These are phyloP conservation scores for Drosophila flavopinicola DNA, from an alignment of 2,888 invertebrate species.

Conservation along the genomic window DNA sequence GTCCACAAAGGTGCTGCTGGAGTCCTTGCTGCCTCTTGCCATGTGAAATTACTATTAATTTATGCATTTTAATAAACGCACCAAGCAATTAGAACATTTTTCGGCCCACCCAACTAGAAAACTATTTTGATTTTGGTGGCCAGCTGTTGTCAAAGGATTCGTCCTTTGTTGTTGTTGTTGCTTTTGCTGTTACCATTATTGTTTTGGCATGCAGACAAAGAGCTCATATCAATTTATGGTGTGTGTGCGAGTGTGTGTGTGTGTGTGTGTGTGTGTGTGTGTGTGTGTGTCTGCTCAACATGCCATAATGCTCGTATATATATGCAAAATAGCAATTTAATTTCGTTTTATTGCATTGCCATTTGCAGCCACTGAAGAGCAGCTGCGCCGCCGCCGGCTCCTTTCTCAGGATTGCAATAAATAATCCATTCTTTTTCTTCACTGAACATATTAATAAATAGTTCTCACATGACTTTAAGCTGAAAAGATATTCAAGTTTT, in stretches of 20 bases:
- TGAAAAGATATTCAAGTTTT: background rate
- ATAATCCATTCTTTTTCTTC: slow-evolving; percentile 51
- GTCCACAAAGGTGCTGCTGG: slow-evolving; percentile 44
- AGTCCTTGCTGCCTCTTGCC: slow-evolving; percentile 5
- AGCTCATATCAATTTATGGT: slow-evolving; percentile 59
- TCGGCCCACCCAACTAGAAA: slow-evolving; percentile 37
- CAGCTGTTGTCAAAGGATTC: slow-evolving; percentile 76
- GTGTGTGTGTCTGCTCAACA: slow-evolving; percentile 33
- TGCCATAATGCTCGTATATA: slow-evolving; percentile 51
- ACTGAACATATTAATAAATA: slow-evolving; percentile 53
- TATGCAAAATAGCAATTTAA: slow-evolving; percentile 78
- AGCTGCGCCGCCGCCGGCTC: slow-evolving; percentile 59
- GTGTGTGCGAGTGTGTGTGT: slow-evolving; percentile 7
- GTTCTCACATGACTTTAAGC: slow-evolving; percentile 25
- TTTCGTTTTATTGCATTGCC: slow-evolving; percentile 76
- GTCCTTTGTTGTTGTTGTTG: slow-evolving; percentile 14
- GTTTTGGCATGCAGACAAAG: slow-evolving; percentile 61
- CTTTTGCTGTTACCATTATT: slow-evolving; percentile 38
- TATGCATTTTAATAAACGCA: slow-evolving; percentile 82
- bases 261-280: slow-evolving; percentile 9
- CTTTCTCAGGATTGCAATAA: slow-evolving; percentile 45
- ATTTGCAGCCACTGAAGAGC: slow-evolving; percentile 64
- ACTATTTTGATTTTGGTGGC: slow-evolving; percentile 46
- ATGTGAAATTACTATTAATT: slow-evolving; percentile 67
- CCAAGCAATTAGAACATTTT: slow-evolving; percentile 72